A percentile compares a stretch with the other conserved stretches of the same genome.
phyloP scores from a whole-genome alignment of 2,113 vertebrate genomes.

The Hippolais icterina region DNA sequence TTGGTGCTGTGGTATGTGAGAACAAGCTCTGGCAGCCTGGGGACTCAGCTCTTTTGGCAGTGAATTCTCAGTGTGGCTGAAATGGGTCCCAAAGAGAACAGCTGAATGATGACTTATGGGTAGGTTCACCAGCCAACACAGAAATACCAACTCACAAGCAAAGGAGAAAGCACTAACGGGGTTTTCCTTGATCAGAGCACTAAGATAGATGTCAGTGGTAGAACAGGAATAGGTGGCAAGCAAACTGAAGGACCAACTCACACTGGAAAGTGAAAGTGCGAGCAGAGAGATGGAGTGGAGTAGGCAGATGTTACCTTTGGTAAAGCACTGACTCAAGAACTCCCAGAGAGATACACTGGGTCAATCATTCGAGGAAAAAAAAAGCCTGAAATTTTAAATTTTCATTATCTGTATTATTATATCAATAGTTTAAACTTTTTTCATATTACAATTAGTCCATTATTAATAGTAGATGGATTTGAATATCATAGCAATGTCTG shows the following conservation, averaged over 20 bases:
- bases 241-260: background rate
- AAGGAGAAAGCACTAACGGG: background rate
- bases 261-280: background rate
- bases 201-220: background rate
- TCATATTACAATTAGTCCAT: background rate
- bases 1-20: background rate
- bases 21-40: background rate
- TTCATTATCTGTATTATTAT: background rate
- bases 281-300: background rate
- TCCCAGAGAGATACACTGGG: background rate
- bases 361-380: background rate
- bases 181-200: background rate
- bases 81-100: conserved; percentile 25
- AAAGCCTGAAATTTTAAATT: background rate
- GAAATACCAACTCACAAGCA: background rate
- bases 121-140: background rate
- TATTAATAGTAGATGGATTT: background rate
- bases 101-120: background rate
- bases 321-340: background rate
- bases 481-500: background rate
- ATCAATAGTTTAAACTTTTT: background rate
- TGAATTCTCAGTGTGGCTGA: background rate
- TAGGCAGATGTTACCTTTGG: background rate
- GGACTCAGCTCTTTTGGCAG: background rate
- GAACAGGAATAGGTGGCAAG: background rate